Evolutionary conservation across 1,140 invertebrate species (phyloP).

Genomic region (Agrypnia vestita): DNA sequence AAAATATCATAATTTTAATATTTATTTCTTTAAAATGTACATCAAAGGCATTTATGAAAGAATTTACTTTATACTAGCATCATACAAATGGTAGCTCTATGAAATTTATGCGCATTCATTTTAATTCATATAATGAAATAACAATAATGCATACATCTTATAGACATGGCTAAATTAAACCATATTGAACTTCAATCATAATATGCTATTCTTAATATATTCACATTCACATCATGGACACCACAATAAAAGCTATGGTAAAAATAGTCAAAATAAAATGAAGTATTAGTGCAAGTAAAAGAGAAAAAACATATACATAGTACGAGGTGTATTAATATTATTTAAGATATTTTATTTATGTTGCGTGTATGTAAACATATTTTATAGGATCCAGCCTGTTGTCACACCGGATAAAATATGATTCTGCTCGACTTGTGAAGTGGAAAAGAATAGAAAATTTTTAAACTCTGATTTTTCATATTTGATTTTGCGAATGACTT

Average conservation of each 20-base stretch:
- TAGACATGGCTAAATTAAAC: slow-evolving; percentile 18
- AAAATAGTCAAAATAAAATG: slow-evolving; percentile 42
- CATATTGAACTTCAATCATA: slow-evolving; percentile 15
- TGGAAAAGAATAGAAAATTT: slow-evolving; percentile 3
- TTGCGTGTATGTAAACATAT: neutral
- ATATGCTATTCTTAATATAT: slow-evolving; percentile 33
- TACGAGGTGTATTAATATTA: neutral
- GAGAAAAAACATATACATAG: slow-evolving; percentile 40
- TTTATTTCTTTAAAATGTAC: slow-evolving; percentile 60
- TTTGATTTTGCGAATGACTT: slow-evolving; percentile 22
- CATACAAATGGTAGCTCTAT: slow-evolving; percentile 51
- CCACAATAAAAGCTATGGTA: slow-evolving; percentile 48
- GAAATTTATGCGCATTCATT: slow-evolving; percentile 35
- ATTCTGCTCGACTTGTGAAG: slow-evolving; percentile 14
- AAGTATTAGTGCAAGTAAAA: slow-evolving; percentile 48
- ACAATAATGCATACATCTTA: slow-evolving; percentile 29
- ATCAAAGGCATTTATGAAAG: slow-evolving; percentile 58
- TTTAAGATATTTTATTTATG: slow-evolving; percentile 23
- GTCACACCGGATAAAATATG: slow-evolving; percentile 9
- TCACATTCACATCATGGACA: slow-evolving; percentile 54
- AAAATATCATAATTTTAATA: slow-evolving; percentile 9
- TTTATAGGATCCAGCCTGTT: neutral
- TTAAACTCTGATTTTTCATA: slow-evolving; percentile 7
- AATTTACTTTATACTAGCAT: slow-evolving; percentile 50
- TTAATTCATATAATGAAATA: slow-evolving; percentile 47